A percentile compares a stretch with the other conserved stretches of the same genome.
These are phyloP conservation scores for Battus philenor DNA, from an alignment of 1,140 invertebrate genomes.

Conservation along the genomic window DNA sequence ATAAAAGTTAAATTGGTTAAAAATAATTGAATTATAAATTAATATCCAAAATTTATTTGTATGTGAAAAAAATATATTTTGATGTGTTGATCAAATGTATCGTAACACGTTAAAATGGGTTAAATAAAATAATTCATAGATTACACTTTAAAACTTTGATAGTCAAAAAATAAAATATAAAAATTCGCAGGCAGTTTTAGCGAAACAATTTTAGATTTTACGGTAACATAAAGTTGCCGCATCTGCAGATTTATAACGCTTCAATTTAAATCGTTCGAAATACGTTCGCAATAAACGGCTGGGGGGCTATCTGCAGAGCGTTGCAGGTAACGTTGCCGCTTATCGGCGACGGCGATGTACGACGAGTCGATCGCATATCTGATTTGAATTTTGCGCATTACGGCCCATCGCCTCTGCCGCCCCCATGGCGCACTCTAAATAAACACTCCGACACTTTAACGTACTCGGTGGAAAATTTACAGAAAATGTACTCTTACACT, in stretches of 20 bases:
- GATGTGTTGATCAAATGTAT: too few species aligned
- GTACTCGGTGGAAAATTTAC: constrained; percentile 40
- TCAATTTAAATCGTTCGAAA: constrained; percentile 34
- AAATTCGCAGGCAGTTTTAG: too few species aligned
- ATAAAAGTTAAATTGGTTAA: too few species aligned
- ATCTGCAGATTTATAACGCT: constrained; percentile 32
- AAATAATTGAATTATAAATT: too few species aligned
- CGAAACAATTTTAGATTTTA: too few species aligned
- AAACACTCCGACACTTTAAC: constrained; percentile 47
- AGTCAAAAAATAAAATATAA: too few species aligned
- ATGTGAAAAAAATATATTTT: too few species aligned
- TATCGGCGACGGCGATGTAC: constrained; percentile 36
- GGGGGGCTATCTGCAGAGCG: constrained; percentile 34
- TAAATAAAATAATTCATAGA: too few species aligned
- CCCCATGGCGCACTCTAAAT: constrained; percentile 30
- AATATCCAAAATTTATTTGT: too few species aligned
- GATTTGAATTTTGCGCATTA: constrained; percentile 60
- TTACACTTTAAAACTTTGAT: too few species aligned
- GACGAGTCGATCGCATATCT: constrained; percentile 54
- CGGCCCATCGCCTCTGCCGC: constrained; percentile 29
- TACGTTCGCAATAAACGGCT: constrained; percentile 29
- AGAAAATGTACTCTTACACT: constrained; percentile 39
- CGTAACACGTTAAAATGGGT: too few species aligned
- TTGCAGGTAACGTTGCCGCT: constrained; percentile 42
- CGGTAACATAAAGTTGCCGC: constrained; percentile 20